phyloP scores from a whole-genome alignment of 2,888 invertebrate genomes.

The Dilophus febrilis region DNA sequence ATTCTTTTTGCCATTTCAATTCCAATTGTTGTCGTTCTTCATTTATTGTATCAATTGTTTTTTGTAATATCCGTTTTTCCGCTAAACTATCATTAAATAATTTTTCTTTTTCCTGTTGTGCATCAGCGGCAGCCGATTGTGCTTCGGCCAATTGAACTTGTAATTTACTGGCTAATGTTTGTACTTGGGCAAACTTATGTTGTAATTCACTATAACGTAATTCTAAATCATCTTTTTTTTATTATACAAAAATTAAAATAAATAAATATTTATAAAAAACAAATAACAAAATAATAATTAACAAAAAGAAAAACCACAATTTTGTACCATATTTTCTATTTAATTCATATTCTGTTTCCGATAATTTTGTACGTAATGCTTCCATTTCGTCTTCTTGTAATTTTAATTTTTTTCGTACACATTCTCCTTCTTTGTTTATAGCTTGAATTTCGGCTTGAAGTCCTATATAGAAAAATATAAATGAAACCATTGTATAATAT shows the following conservation, averaged over 20 bases:
- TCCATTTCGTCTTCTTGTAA: slow-evolving; percentile 27
- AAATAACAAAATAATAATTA: no score
- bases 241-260: background rate
- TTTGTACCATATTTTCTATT: slow-evolving; percentile 23
- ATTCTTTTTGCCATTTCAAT: slow-evolving; percentile 42
- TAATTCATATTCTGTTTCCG: slow-evolving; percentile 26
- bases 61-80: slow-evolving; percentile 35
- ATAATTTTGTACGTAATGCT: slow-evolving; percentile 22
- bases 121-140: slow-evolving; percentile 21
- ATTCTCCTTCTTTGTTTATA: slow-evolving; percentile 28
- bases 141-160: slow-evolving; percentile 25
- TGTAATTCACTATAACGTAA: slow-evolving; percentile 31
- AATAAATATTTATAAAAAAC: no score
- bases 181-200: slow-evolving; percentile 33
- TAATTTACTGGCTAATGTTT: slow-evolving; percentile 24
- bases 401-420: slow-evolving; percentile 25
- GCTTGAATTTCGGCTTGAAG: slow-evolving; percentile 27
- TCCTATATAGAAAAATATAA: slow-evolving; percentile 15
- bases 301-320: background rate
- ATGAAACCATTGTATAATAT: no score
- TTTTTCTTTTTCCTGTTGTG: slow-evolving; percentile 26
- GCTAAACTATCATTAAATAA: slow-evolving; percentile 33
- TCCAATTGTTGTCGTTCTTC: slow-evolving; percentile 39
- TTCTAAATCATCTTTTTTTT: slow-evolving; percentile 28
- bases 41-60: slow-evolving; percentile 38